These are phyloP conservation scores for Ganaspis sp. DNA, from an alignment of 1,140 invertebrate species.

Conservation along the genomic window DNA sequence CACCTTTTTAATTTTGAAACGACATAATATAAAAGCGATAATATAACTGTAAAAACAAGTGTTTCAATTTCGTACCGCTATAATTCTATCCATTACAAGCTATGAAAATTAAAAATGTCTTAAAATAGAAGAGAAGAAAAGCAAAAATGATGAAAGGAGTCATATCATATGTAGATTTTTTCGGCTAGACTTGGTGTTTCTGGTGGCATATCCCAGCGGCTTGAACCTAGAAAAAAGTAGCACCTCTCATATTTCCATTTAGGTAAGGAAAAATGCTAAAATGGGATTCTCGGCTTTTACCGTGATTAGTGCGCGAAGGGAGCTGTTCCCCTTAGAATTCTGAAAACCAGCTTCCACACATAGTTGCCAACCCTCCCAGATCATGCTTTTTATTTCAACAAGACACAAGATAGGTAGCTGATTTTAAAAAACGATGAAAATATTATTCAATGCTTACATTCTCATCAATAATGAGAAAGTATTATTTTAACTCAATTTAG, in stretches of 20 bases:
- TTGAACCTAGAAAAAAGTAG: slow-evolving; percentile 45
- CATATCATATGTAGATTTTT: background rate
- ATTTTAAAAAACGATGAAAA: background rate
- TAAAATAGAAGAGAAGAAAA: too few relatives aligned
- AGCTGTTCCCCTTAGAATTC: slow-evolving; percentile 34
- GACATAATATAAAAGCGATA: too few relatives aligned
- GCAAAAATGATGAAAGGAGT: background rate
- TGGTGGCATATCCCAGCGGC: background rate
- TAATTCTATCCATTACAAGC: too few relatives aligned
- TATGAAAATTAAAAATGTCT: too few relatives aligned
- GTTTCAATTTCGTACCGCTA: too few relatives aligned
- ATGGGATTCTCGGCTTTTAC: slow-evolving; percentile 49
- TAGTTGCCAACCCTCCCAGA: background rate
- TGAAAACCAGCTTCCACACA: background rate
- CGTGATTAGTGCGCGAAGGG: slow-evolving; percentile 53
- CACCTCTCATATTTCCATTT: slow-evolving; percentile 51
- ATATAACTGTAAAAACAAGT: too few relatives aligned
- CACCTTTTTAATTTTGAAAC: too few relatives aligned
- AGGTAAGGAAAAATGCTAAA: slow-evolving; percentile 43
- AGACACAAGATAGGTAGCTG: background rate
- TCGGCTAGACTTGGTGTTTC: background rate
- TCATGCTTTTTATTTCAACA: background rate
- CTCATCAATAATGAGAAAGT: too few relatives aligned
- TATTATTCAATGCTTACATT: too few relatives aligned
- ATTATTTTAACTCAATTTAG: too few relatives aligned